Conservation (phyloP, 2,113 vertebrate genomes). For the Columbina picui region DNA sequence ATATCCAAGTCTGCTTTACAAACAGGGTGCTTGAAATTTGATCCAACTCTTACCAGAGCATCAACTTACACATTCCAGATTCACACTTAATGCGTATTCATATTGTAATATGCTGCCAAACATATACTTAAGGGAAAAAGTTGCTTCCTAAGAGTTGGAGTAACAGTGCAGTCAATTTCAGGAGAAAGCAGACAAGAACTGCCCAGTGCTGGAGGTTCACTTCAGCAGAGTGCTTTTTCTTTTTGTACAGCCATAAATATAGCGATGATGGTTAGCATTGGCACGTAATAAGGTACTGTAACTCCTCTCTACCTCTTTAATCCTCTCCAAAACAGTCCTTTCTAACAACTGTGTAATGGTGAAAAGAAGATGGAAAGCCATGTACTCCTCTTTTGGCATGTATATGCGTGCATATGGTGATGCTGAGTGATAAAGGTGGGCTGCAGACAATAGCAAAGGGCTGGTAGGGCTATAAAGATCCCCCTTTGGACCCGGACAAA, state of each 20-base stretch:
- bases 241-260: background rate
- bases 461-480: background rate
- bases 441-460: background rate
- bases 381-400: background rate
- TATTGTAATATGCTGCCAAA: background rate
- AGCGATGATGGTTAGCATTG: background rate
- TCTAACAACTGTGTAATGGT: background rate
- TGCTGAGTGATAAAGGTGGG: background rate
- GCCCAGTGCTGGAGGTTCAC: background rate
- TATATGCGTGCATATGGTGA: accelerated
- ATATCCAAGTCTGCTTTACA: background rate
- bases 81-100: background rate
- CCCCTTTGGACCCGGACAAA: background rate
- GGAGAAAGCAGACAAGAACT: background rate
- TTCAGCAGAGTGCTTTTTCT: background rate
- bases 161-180: background rate
- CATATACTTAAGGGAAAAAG: background rate
- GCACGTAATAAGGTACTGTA: background rate
- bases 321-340: background rate
- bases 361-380: background rate
- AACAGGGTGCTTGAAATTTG: background rate
- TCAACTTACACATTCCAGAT: background rate
- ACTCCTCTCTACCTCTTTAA: background rate
- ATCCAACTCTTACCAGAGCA: background rate
- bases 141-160: background rate